These are phyloP conservation scores for Leptinotarsa juncta DNA, from an alignment of 2,888 invertebrate genomes.

Conservation along the genomic window DNA sequence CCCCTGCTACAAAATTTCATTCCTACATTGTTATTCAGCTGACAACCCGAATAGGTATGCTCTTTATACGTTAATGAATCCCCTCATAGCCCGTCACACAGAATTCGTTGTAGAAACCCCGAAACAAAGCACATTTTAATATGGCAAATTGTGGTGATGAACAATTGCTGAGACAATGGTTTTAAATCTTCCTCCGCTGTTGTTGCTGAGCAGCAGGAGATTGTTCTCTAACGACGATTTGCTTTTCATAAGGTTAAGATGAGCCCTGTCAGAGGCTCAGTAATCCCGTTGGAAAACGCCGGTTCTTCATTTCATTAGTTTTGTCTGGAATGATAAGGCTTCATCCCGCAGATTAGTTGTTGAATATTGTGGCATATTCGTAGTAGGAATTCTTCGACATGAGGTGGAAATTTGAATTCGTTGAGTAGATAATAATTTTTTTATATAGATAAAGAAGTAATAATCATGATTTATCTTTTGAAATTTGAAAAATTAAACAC, in stretches of 20 bases:
- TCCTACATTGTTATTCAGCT: neutral
- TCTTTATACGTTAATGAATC: neutral
- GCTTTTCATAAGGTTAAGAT: conserved; percentile 33
- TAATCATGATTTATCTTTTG: no score
- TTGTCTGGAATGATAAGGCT: conserved; percentile 9
- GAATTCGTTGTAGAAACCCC: neutral
- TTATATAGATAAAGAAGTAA: no score
- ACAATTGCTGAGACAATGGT: conserved; percentile 14
- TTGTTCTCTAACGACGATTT: conserved; percentile 30
- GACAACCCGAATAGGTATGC: neutral
- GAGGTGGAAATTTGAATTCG: neutral
- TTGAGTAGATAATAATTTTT: no score
- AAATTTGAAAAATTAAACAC: no score
- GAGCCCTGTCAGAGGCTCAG: conserved; percentile 23
- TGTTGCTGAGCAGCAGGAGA: conserved; percentile 33
- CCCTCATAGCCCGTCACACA: neutral
- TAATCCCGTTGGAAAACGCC: conserved; percentile 30
- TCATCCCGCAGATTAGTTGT: neutral
- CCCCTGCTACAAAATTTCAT: neutral
- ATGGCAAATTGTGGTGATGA: conserved; percentile 10
- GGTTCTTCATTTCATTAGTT: conserved; percentile 14
- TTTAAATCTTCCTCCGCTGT: conserved; percentile 35
- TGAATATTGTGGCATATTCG: neutral
- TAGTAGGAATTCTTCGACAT: neutral
- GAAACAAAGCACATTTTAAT: conserved; percentile 12